Conservation (phyloP, 1,140 invertebrate genomes). For the Drosophila obscura region DNA sequence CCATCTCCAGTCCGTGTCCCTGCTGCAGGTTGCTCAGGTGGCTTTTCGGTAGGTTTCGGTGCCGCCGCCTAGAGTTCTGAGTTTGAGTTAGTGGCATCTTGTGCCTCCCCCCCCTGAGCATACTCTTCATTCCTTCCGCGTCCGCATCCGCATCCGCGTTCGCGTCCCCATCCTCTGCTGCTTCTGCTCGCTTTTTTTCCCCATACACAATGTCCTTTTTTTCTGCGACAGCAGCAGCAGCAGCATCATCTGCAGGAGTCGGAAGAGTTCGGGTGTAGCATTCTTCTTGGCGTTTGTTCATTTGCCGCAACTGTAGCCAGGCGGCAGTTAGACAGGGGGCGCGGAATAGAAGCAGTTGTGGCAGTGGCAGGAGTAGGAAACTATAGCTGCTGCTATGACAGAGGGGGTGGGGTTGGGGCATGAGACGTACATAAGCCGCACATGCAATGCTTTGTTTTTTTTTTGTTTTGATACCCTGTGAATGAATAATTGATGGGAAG, state of each 20-base stretch:
- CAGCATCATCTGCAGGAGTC: slow-evolving; percentile 5
- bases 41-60: slow-evolving; percentile 31
- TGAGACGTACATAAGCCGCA: slow-evolving; percentile 62
- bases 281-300: slow-evolving; percentile 76
- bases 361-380: neutral
- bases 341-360: neutral
- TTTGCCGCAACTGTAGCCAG: slow-evolving; percentile 77
- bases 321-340: slow-evolving; percentile 8
- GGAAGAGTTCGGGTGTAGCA: slow-evolving; percentile 37
- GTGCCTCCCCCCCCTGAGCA: slow-evolving; percentile 45
- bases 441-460: slow-evolving; percentile 59
- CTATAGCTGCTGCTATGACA: too few species aligned
- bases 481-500: slow-evolving; percentile 19
- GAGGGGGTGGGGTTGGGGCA: slow-evolving; percentile 11
- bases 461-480: slow-evolving; percentile 29
- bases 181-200: slow-evolving; percentile 26
- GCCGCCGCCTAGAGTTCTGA: slow-evolving; percentile 35
- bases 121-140: slow-evolving; percentile 21
- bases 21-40: slow-evolving; percentile 67
- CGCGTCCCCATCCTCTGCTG: neutral
- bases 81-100: slow-evolving; percentile 78
- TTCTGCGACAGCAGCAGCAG: slow-evolving; percentile 30
- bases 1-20: neutral
- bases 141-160: neutral
- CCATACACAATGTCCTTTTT: slow-evolving; percentile 37